phyloP scores from a whole-genome alignment of 2,113 vertebrate genomes.

The Anguilla rostrata region DNA sequence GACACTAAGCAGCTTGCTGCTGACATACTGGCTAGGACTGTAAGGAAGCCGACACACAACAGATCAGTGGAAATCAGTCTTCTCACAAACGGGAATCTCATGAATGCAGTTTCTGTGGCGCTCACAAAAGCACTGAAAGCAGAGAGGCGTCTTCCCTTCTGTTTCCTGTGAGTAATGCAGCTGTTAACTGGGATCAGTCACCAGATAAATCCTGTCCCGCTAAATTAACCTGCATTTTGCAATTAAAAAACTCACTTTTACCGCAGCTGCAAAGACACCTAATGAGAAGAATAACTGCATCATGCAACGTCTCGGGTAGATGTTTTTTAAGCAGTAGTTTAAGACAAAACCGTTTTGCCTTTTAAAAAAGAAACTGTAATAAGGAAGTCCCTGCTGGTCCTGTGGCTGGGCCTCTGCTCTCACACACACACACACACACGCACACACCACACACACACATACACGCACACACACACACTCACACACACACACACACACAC shows the following conservation, averaged over 20 bases:
- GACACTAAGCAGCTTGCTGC: not conserved
- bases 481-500: no score
- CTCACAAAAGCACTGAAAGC: not conserved
- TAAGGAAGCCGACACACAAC: not conserved
- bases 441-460: no score
- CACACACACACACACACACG: not conserved
- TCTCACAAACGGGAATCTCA: not conserved
- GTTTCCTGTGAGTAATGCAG: not conserved
- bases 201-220: not conserved
- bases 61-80: not conserved
- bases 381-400: not conserved
- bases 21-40: not conserved
- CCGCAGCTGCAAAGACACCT: not conserved
- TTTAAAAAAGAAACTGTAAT: not conserved
- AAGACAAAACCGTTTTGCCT: slow-evolving; percentile 6
- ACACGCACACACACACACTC: no score
- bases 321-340: not conserved
- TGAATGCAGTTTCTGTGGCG: not conserved
- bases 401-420: no score
- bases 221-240: not conserved
- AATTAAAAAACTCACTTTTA: no score
- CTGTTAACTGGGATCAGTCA: not conserved
- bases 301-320: not conserved
- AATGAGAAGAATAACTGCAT: not conserved
- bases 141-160: not conserved